Evolutionary conservation across 2,888 invertebrate species (phyloP), one percentile per base, ranked within the genome.

Genomic region (Phania funesta): DNA sequence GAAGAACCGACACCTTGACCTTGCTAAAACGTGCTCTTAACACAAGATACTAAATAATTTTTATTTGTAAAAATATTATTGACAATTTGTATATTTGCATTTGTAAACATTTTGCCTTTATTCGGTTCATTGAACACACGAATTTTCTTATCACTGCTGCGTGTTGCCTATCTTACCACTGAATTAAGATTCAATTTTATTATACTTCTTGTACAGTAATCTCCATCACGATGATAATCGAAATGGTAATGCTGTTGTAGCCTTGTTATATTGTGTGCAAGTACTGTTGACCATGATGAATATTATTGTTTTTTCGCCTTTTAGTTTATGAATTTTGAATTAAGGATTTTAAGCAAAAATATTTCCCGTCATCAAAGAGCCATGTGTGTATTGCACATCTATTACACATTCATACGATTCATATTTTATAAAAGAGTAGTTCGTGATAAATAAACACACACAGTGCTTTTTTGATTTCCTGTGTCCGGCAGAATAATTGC

Each of bases 401-500:
- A n/a, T n/a, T n/a, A n/a, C n/a, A n/a, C n/a, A n/a, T n/a, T n/a
- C n/a, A 50, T 54, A 16, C 62, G 50, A 73, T 60, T 67, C 67
- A 54, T 24, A 71, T n/a, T 48, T 24, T 16, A 64, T 58, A 58
- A 58, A 44, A 52, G 56, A 68, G 20, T 38, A 62, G 50, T 56
- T 48, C 38, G 9, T 41, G 44, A 13, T 50, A 32, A 41, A 38
- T 58, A 52, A 60, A 22, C 46, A 29, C 50, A 79, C 22, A 46
- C 70, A 70, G 64, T 24, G 75, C 22, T 65, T 64, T 50, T 50
- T 58, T 80, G 38, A 70, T 75, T 44, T 80, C 80, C 75, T 56
- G 70, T 80, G 64, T 80, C 80, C 80, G 80, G 44, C 32, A 50
- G 38, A 46, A n/a, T n/a, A n/a, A n/a, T n/a, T n/a, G n/a, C n/a